These are phyloP conservation scores for Eupristina koningsbergeri DNA, from an alignment of 1,140 invertebrate genomes.

Conservation along the genomic window DNA sequence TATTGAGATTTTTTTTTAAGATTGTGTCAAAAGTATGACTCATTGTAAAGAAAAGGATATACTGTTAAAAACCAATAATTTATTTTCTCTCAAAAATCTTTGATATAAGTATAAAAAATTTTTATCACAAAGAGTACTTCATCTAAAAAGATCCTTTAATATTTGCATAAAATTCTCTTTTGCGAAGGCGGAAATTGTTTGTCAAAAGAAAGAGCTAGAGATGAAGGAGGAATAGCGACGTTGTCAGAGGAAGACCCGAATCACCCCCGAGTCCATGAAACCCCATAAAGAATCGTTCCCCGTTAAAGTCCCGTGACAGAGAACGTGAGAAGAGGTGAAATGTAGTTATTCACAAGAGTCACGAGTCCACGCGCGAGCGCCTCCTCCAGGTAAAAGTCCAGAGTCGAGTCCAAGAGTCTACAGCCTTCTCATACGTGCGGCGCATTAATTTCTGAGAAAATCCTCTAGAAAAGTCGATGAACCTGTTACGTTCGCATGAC, in stretches of 20 bases:
- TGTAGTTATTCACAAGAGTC: slow-evolving; percentile 6
- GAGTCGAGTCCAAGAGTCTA: background rate
- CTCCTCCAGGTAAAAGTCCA: background rate
- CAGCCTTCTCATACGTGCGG: background rate
- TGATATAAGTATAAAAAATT: too few species aligned
- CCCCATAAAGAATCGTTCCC: background rate
- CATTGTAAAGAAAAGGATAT: too few species aligned
- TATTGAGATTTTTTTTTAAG: too few species aligned
- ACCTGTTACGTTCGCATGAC: slow-evolving; percentile 11
- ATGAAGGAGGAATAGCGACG: background rate
- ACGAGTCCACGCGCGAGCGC: background rate
- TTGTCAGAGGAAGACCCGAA: too few species aligned
- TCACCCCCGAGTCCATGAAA: background rate
- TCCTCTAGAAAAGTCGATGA: slow-evolving; percentile 27
- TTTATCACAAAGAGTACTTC: too few species aligned
- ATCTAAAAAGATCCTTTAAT: too few species aligned
- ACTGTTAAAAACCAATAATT: too few species aligned
- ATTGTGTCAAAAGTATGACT: too few species aligned
- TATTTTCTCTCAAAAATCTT: too few species aligned
- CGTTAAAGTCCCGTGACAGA: background rate
- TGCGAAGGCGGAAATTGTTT: background rate
- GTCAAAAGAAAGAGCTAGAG: background rate
- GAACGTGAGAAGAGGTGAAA: background rate
- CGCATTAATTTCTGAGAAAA: slow-evolving; percentile 2
- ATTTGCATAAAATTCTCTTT: too few species aligned